Evolutionary conservation across 2,113 vertebrate genomes (phyloP).

Genomic region (Fregata magnificens): DNA sequence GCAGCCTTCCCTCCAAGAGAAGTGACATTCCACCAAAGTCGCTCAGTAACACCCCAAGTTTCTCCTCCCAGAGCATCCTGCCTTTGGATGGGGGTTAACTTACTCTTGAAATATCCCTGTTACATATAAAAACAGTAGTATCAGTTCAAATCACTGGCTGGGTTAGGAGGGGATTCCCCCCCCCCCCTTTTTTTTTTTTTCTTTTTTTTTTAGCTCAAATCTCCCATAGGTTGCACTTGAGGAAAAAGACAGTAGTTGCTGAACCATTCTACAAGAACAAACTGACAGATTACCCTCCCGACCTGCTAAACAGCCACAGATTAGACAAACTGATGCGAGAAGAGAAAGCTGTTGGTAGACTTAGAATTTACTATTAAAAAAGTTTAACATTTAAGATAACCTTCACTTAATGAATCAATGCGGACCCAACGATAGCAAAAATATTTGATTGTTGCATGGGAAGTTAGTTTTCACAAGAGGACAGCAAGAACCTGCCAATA

Average conservation of each 20-base stretch:
- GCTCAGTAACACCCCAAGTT: accelerated
- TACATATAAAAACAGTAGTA: not conserved
- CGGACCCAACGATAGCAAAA: not conserved
- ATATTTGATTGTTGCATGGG: accelerated
- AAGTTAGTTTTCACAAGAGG: not conserved
- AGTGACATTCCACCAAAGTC: not conserved
- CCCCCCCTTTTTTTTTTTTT: accelerated
- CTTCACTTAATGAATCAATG: not conserved
- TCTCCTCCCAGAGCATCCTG: not conserved
- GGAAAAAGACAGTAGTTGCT: not conserved
- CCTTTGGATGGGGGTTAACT: too few relatives aligned
- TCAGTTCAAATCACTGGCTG: not conserved
- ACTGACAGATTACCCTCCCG: not conserved
- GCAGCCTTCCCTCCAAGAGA: not conserved
- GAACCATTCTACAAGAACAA: not conserved
- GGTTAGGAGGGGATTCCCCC: not conserved
- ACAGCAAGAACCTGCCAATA: not conserved
- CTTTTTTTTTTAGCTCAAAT: not conserved
- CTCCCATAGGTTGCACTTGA: not conserved
- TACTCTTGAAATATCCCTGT: not conserved
- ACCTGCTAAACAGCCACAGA: not conserved
- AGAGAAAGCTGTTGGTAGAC: not conserved
- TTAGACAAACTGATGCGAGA: not conserved
- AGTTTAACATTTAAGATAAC: not conserved
- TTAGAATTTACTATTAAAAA: not conserved